These are phyloP conservation scores for Butastur rufipennis DNA, from an alignment of 2,113 vertebrate species.

Conservation along the genomic window DNA sequence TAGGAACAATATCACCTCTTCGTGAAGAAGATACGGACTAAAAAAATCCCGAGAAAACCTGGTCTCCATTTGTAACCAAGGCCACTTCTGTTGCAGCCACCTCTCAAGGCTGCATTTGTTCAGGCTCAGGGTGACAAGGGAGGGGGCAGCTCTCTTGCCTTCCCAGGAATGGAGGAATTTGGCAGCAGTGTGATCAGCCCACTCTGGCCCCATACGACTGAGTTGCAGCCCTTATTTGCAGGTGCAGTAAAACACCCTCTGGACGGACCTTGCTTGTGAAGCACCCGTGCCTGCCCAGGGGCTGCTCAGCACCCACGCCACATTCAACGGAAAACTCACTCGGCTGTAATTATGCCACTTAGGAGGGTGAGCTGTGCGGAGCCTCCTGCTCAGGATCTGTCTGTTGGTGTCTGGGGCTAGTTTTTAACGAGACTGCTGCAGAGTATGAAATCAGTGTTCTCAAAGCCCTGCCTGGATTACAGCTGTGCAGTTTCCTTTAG, in stretches of 20 bases:
- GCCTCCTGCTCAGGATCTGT: not conserved
- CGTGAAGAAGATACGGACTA: not conserved
- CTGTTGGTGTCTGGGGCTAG: not conserved
- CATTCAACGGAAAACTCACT: rapidly evolving
- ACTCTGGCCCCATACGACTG: rapidly evolving
- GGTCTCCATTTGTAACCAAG: not conserved
- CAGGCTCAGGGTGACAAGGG: not conserved
- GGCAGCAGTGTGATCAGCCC: not conserved
- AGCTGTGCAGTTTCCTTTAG: not conserved
- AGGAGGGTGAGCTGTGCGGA: not conserved
- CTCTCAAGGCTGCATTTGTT: not conserved
- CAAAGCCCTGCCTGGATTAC: not conserved
- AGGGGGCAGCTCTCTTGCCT: not conserved
- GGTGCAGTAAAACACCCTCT: not conserved
- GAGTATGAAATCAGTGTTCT: not conserved
- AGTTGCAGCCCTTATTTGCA: not conserved
- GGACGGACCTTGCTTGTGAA: not conserved
- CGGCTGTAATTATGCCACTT: not conserved
- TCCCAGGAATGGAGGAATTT: not conserved
- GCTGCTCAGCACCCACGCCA: not conserved
- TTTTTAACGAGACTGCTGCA: not conserved
- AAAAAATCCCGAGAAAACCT: not conserved
- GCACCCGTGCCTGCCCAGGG: not conserved
- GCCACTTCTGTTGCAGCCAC: not conserved
- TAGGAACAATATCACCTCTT: not conserved